These are phyloP conservation scores for Scrobipalpa atriplicella DNA, from an alignment of 2,888 invertebrate species.

Conservation along the genomic window DNA sequence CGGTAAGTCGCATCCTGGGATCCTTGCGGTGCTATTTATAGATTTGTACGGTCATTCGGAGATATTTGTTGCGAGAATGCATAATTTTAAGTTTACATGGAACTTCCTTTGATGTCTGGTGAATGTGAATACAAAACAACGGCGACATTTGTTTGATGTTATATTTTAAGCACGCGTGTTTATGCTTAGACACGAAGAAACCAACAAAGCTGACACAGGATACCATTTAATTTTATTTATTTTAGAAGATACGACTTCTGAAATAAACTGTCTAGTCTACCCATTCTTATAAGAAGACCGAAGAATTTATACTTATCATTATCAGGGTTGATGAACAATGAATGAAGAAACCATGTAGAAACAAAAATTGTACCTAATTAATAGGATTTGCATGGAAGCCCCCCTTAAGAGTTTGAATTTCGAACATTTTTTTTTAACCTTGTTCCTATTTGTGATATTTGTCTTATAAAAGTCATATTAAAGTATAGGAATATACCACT, in stretches of 20 bases:
- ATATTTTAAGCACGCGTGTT: slow-evolving; percentile 43
- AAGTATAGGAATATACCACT: too few relatives aligned
- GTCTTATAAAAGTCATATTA: too few relatives aligned
- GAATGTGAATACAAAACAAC: slow-evolving; percentile 28
- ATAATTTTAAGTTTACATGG: slow-evolving; percentile 32
- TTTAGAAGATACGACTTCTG: slow-evolving; percentile 27
- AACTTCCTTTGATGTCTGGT: slow-evolving; percentile 47
- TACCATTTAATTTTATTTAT: slow-evolving; percentile 18
- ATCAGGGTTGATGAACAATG: not conserved
- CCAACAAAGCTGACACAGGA: slow-evolving; percentile 22
- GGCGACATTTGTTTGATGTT: slow-evolving; percentile 46
- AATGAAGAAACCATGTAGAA: too few relatives aligned
- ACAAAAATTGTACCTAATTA: too few relatives aligned
- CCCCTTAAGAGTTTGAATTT: too few relatives aligned
- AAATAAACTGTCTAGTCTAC: slow-evolving; percentile 12
- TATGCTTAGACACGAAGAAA: slow-evolving; percentile 30
- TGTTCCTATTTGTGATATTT: too few relatives aligned
- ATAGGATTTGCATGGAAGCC: too few relatives aligned
- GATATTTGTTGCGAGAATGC: slow-evolving; percentile 30
- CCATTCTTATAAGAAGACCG: not conserved
- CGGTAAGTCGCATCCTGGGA: slow-evolving; percentile 69
- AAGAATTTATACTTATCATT: too few relatives aligned
- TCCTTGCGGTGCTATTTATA: slow-evolving; percentile 69
- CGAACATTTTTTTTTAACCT: too few relatives aligned
- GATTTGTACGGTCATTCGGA: slow-evolving; percentile 67